Evolutionary conservation across 2,797 vertebrate genomes (phyloP), one percentile per base, ranked within the genome.

Genomic region (Pogoniulus pusillus): DNA sequence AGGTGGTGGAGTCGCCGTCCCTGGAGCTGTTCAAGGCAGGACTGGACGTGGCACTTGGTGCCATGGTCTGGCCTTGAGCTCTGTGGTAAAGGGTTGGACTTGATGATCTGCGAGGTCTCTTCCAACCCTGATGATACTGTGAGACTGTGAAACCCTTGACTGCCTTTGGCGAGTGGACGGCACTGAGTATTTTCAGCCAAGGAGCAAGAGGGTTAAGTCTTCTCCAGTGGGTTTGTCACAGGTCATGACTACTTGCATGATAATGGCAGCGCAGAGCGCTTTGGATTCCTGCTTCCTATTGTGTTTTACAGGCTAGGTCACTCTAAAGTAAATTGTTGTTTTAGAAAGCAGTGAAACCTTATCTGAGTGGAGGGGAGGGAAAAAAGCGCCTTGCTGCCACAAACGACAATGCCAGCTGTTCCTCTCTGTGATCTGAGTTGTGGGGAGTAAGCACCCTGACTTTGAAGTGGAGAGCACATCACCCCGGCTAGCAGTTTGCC

Each of bases 161-260:
- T 91, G 68, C 93, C 71, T 64, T 62, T 49, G 75, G 63, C 74
- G 94, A 97, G 86, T 74, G 69, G 82, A 92, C 79, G 68, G 55
- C n/a, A 12, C 35, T 30, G 82, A 94, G 54, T 94, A 79, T 93
- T 95, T 94, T 96, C 91, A 91, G 92, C 77, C 69, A 86, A 91
- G 95, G 96, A 98, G 97, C 98, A 98, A 97, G 95, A 96, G 74
- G 98, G 98, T 98, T 98, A 98, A 98, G 97, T 98, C 98, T 97
- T 98, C 98, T 98, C 96, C 97, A 97, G 97, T 93, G 96, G 95
- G 85, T 97, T 98, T 97, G 97, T 97, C 97, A 97, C 97, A 97
- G 98, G 98, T 98, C 98, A 98, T 97, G 97, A 96, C 97, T 97
- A 94, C 92, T 96, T 95, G 92, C 95, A 95, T 93, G 84, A 95